Evolutionary conservation across 2,797 vertebrate genomes (phyloP).

Genomic region (Enoplosus armatus): DNA sequence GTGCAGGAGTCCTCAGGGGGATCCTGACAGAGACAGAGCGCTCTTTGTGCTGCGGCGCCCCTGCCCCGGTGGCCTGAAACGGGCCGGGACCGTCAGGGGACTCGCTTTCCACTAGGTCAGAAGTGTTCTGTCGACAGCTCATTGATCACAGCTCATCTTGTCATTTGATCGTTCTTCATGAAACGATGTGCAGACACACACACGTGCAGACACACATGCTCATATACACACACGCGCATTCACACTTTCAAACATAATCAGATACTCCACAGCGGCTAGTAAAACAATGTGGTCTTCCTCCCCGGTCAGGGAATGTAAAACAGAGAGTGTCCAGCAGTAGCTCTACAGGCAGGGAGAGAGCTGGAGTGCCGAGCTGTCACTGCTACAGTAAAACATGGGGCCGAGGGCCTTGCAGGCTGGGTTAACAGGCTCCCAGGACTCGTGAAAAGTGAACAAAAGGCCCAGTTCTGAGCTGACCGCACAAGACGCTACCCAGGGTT

Average conservation of each 20-base stretch:
- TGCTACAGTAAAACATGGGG: conserved; percentile 78
- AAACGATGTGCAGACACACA: conserved; percentile 61
- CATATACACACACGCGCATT: conserved; percentile 37
- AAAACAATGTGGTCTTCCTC: conserved; percentile 76
- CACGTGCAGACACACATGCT: conserved; percentile 22
- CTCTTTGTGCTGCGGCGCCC: conserved; percentile 81
- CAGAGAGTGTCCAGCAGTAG: conserved; percentile 69
- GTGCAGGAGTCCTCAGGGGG: conserved; percentile 73
- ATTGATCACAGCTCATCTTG: conserved; percentile 90
- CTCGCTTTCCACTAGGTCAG: conserved; percentile 85
- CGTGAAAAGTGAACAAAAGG: conserved; percentile 86
- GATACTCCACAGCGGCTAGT: conserved; percentile 70
- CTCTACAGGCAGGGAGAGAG: conserved; percentile 56
- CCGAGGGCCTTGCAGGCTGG: conserved; percentile 67
- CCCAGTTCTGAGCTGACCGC: conserved; percentile 84
- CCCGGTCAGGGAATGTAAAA: conserved; percentile 61
- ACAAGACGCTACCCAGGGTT: conserved; percentile 82
- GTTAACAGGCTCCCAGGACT: conserved; percentile 84
- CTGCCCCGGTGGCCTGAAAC: conserved; percentile 84
- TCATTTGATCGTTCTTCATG: conserved; percentile 78
- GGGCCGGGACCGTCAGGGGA: conserved; percentile 79
- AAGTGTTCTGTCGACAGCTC: conserved; percentile 90
- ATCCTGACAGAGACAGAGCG: conserved; percentile 81
- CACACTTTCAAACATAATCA: conserved; percentile 73
- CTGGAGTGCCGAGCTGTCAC: conserved; percentile 63